Base-by-base conservation (phyloP, 2,888 invertebrate species). In the Drosophila paucipuncta region DNA sequence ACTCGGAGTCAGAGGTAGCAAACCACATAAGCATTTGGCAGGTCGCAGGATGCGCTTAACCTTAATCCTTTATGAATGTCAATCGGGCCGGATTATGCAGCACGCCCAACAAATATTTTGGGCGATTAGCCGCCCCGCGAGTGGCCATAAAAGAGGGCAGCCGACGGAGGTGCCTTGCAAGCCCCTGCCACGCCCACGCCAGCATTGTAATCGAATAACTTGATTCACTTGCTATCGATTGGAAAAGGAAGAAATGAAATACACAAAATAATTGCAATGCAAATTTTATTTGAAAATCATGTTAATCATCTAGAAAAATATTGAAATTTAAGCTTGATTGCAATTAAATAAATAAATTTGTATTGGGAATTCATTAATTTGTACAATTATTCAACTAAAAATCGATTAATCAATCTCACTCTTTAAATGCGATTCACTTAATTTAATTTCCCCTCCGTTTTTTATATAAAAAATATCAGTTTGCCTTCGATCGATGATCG, bases 31-130 rank as follows among this genome's bases (percentile, higher is more conserved):
- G 4, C 16, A 25, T 47, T 25, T 47, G 16, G 9, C 22, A 31
- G 55, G 4, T 66, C 76, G 28, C 25, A 73, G 47, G 47, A 47
- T 47, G 62, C 74, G 78, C 65, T 47, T 43, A 41, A 53, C 52
- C 54, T 50, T 76, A 88, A 85, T 82, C 86, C 86, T 86, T 88
- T 90, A 90, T 79, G 68, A 83, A 89, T 89, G 91, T 91, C 88
- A 91, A 91, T 91, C 91, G 74, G 73, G 62, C 52, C 50, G 89
- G 90, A 87, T 87, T 90, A 90, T 53, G 84, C 82, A 89, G 71
- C 80, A 90, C 86, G 90, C 89, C 90, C 84, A 73, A 35, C 86
- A 90, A 88, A 90, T 88, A 85, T 90, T 84, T 85, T 91, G 90
- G 81, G 85, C 89, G 88, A 86, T 86, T 86, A 86, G 70, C 85